Conservation (phyloP, 64 coral and sea anemone genomes). For the Actinia tenebrosa region DNA sequence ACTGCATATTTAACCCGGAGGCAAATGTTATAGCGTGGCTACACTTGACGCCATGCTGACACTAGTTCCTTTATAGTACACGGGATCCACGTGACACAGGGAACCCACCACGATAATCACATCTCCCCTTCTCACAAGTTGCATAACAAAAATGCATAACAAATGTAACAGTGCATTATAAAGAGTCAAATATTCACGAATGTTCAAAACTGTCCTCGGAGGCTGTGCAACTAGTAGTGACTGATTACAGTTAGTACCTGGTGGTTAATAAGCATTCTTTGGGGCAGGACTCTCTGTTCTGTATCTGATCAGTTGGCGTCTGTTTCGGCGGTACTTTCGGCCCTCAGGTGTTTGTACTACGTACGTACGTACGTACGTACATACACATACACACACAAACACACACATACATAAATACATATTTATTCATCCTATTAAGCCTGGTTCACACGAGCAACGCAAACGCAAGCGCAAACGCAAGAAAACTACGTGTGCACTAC, state of each 20-base stretch:
- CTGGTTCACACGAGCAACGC: no score
- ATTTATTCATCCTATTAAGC: no score
- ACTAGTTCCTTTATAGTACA: neutral
- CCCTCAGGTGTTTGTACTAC: constrained; percentile 44
- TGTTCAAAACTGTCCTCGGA: neutral
- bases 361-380: neutral
- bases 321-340: constrained; percentile 25
- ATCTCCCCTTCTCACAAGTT: neutral
- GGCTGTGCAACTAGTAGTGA: neutral
- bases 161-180: neutral
- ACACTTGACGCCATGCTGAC: neutral
- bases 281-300: neutral
- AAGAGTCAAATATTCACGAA: neutral
- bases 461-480: no score
- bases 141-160: neutral
- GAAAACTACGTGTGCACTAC: no score
- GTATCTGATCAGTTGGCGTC: constrained; percentile 6
- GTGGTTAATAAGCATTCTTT: constrained; percentile 3
- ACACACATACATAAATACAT: no score
- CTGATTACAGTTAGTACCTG: neutral
- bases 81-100: neutral
- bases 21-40: no score
- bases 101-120: neutral
- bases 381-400: no score
- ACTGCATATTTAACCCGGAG: no score